Evolutionary conservation across 2,797 vertebrate genomes (phyloP).

Genomic region (Catamblyrhynchus diadema): DNA sequence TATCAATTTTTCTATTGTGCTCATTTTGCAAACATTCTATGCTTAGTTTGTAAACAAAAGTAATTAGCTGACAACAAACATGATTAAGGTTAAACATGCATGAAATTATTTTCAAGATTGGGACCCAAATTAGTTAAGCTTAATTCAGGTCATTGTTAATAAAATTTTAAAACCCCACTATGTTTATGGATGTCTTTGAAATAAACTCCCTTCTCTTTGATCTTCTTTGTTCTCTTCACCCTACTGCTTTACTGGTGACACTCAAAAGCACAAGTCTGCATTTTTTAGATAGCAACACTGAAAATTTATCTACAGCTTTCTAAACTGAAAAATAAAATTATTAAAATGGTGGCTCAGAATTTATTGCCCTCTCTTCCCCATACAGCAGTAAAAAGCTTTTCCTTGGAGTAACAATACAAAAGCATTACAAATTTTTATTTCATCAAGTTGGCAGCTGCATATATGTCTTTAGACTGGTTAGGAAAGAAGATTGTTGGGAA

Average conservation of each 20-base stretch:
- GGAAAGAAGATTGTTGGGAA: background rate
- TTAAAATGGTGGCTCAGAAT: background rate
- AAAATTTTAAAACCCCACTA: conserved; percentile 32
- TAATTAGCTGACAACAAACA: conserved; percentile 44
- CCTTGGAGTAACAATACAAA: background rate
- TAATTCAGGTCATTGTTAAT: conserved; percentile 49
- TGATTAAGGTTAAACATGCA: conserved; percentile 4
- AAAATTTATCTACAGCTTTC: conserved; percentile 23
- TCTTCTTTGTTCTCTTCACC: conserved; percentile 31
- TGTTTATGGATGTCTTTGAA: conserved; percentile 31
- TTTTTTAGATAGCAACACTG: background rate
- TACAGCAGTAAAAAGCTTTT: background rate
- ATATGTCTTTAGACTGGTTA: background rate
- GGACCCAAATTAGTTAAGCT: conserved; percentile 26
- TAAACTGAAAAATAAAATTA: conserved; percentile 9
- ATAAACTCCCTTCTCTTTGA: conserved; percentile 28
- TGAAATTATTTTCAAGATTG: conserved; percentile 40
- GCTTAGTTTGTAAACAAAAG: conserved; percentile 22
- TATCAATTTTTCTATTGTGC: background rate
- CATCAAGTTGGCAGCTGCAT: background rate
- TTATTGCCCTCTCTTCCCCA: background rate
- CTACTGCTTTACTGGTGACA: background rate
- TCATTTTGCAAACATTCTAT: background rate
- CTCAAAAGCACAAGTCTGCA: conserved; percentile 39
- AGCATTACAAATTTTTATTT: conserved; percentile 18